Evolutionary conservation across 2,888 invertebrate genomes (phyloP).

Genomic region (Penaeus monodon): DNA sequence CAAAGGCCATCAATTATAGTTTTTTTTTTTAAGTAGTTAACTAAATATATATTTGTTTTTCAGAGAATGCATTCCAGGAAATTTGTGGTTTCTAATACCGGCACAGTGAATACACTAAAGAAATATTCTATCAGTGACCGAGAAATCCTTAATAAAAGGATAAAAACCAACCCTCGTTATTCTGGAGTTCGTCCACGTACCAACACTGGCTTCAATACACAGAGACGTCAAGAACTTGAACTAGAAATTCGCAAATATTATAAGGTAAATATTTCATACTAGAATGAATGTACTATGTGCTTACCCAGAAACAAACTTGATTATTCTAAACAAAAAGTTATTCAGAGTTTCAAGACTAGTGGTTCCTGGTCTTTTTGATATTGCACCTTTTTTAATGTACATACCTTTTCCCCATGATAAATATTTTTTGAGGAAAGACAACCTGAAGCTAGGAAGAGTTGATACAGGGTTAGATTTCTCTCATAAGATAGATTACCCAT

Average conservation of each 20-base stretch:
- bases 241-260: constrained; percentile 59
- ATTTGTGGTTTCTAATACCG: constrained; percentile 4
- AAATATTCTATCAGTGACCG: constrained; percentile 57
- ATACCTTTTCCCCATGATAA: too few relatives aligned
- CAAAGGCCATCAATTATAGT: too few relatives aligned
- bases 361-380: too few relatives aligned
- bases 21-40: too few relatives aligned
- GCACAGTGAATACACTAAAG: constrained; percentile 30
- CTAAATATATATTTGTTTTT: background rate
- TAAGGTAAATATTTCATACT: constrained; percentile 31
- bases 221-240: constrained; percentile 42
- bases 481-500: too few relatives aligned
- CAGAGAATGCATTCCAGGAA: constrained; percentile 43
- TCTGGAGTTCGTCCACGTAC: constrained; percentile 39
- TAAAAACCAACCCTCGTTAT: constrained; percentile 49
- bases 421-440: too few relatives aligned
- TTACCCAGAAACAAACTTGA: background rate
- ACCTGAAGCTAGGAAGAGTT: too few relatives aligned
- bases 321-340: background rate
- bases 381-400: too few relatives aligned
- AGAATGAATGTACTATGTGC: background rate
- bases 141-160: constrained; percentile 50
- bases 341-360: too few relatives aligned
- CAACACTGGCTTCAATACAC: constrained; percentile 56
- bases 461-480: too few relatives aligned